Percentiles rank a stretch among this genome's conserved stretches.
Conservation (phyloP, 2,113 vertebrate genomes). For the Falcunculus frontatus region DNA sequence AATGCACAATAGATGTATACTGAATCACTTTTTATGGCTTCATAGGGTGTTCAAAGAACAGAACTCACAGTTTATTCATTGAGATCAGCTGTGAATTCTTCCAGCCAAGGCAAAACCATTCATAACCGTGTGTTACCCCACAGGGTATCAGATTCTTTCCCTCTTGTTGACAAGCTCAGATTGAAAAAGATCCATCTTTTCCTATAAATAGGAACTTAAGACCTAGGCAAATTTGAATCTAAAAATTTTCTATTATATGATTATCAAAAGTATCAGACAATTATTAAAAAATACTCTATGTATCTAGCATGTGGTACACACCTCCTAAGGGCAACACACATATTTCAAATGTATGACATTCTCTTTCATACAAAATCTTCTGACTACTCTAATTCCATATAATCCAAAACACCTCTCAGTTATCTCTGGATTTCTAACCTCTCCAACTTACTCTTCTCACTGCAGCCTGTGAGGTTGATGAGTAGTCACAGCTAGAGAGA, state of each 20-base stretch:
- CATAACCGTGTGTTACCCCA: not conserved
- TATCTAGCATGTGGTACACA: not conserved
- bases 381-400: slow-evolving; percentile 59
- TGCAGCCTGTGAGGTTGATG: slow-evolving; percentile 66
- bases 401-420: slow-evolving; percentile 60
- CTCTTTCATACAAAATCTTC: slow-evolving; percentile 47
- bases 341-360: slow-evolving; percentile 59
- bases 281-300: not conserved
- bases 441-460: slow-evolving; percentile 55
- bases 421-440: slow-evolving; percentile 69
- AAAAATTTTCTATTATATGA: not conserved
- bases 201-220: not conserved
- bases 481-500: slow-evolving; percentile 29
- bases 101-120: not conserved
- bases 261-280: not conserved
- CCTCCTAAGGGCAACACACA: not conserved
- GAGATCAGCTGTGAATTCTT: not conserved
- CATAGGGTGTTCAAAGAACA: not conserved
- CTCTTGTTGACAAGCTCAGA: not conserved
- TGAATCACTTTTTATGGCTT: not conserved
- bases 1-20: not conserved
- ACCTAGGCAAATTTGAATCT: not conserved
- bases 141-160: not conserved
- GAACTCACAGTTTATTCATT: not conserved
- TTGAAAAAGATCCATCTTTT: not conserved